Conservation (phyloP, 2,888 invertebrate species). For the Chrysina gloriosa region DNA sequence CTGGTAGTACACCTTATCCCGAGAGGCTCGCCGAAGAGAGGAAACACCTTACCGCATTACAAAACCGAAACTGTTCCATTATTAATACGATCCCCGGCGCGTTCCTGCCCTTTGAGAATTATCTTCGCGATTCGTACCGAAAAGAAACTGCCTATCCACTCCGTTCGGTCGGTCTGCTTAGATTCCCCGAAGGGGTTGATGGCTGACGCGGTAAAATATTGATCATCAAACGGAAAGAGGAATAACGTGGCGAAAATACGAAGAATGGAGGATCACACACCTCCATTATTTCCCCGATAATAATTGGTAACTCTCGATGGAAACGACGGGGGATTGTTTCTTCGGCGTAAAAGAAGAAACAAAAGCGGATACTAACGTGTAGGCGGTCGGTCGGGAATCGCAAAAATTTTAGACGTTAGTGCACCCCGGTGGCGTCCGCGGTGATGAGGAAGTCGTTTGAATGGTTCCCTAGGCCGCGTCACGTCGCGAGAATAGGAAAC, state of each 20-base stretch:
- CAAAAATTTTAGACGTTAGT: slow-evolving; percentile 12
- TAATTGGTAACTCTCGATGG: slow-evolving; percentile 28
- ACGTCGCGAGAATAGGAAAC: neutral
- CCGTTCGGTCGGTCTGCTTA: slow-evolving; percentile 28
- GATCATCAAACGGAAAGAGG: slow-evolving; percentile 27
- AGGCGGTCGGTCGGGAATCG: neutral
- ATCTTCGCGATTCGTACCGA: slow-evolving; percentile 33
- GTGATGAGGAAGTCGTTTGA: slow-evolving; percentile 8
- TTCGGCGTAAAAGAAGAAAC: no score
- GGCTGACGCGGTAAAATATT: slow-evolving; percentile 48
- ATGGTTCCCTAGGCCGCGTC: slow-evolving; percentile 1
- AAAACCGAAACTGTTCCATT: slow-evolving; percentile 49
- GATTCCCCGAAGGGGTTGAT: slow-evolving; percentile 42
- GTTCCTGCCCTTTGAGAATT: slow-evolving; percentile 46
- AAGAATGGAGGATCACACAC: slow-evolving; percentile 8
- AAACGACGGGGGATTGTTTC: neutral
- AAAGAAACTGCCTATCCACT: slow-evolving; percentile 10
- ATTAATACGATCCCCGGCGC: slow-evolving; percentile 44
- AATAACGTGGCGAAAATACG: neutral
- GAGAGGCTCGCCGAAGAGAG: neutral
- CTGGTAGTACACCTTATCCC: neutral
- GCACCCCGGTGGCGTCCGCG: neutral
- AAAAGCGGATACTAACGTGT: slow-evolving; percentile 5
- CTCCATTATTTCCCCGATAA: slow-evolving; percentile 24
- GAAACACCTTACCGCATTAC: slow-evolving; percentile 32